Conservation (phyloP, 2,797 vertebrate species). For the Vireo griseus region DNA sequence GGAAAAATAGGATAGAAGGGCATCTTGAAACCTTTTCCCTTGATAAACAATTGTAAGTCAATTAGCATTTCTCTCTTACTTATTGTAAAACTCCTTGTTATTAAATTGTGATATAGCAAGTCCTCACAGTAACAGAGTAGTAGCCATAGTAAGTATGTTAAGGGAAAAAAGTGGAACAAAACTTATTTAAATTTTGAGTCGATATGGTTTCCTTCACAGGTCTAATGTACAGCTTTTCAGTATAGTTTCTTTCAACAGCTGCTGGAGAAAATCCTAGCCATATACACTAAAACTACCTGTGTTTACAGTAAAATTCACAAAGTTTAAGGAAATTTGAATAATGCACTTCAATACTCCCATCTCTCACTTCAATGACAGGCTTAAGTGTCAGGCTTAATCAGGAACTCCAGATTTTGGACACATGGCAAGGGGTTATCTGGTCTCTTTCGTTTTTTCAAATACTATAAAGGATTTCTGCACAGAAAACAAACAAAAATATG, state of each 20-base stretch:
- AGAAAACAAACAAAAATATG: not conserved
- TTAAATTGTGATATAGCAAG: not conserved
- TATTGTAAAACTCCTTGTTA: not conserved
- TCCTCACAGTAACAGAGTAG: not conserved
- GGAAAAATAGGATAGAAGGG: not conserved
- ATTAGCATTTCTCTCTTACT: not conserved
- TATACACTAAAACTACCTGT: not conserved
- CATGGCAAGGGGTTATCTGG: not conserved
- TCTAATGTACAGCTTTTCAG: not conserved
- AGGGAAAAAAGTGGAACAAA: not conserved
- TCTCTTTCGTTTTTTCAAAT: not conserved
- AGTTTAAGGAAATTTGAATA: not conserved
- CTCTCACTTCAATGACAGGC: not conserved
- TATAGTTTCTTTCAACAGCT: not conserved
- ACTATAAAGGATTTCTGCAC: not conserved
- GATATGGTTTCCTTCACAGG: not conserved
- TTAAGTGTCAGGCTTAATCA: not conserved
- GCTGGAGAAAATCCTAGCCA: not conserved
- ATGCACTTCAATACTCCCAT: not conserved
- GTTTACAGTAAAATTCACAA: not conserved
- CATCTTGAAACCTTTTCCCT: not conserved
- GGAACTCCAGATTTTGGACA: not conserved
- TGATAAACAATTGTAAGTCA: not conserved
- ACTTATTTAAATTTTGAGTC: not conserved
- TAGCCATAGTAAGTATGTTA: not conserved